A percentile compares a stretch with the other conserved stretches of the same genome.
These are phyloP conservation scores for Trichomycterus rosablanca DNA, from an alignment of 2,113 vertebrate species.

Conservation along the genomic window DNA sequence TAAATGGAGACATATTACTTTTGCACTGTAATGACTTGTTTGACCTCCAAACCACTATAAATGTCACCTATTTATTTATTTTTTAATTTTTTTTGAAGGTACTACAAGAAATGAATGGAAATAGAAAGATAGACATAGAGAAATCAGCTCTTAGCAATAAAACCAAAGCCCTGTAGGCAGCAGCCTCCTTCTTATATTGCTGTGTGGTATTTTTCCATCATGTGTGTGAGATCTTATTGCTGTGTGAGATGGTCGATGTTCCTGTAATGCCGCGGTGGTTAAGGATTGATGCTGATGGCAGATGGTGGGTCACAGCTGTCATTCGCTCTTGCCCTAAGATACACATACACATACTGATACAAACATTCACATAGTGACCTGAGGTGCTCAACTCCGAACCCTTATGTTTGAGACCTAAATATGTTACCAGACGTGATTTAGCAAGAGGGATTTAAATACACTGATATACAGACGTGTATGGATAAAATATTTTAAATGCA, in stretches of 20 bases:
- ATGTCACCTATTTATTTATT: too few species aligned
- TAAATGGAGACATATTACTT: too few species aligned
- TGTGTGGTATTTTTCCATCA: background rate
- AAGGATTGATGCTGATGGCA: slow-evolving; percentile 24
- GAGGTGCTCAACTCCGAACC: slow-evolving; percentile 20
- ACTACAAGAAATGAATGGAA: too few species aligned
- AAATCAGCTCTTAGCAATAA: too few species aligned
- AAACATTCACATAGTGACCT: slow-evolving; percentile 20
- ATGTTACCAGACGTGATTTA: slow-evolving; percentile 25
- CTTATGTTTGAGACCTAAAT: slow-evolving; percentile 9
- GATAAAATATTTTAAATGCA: too few species aligned
- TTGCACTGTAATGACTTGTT: too few species aligned
- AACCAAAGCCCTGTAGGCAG: too few species aligned
- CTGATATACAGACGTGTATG: background rate
- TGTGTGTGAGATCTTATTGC: background rate
- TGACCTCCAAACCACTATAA: too few species aligned
- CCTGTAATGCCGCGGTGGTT: slow-evolving; percentile 5
- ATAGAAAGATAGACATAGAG: too few species aligned
- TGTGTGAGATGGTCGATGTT: slow-evolving; percentile 6
- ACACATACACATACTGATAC: slow-evolving; percentile 4
- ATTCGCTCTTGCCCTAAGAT: slow-evolving; percentile 17
- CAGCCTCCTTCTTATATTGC: background rate
- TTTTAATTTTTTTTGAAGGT: too few species aligned
- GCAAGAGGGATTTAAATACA: background rate
- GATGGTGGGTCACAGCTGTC: slow-evolving; percentile 44